Base-by-base conservation (phyloP, 2,888 invertebrate genomes). In the Drosophila anomelani region DNA sequence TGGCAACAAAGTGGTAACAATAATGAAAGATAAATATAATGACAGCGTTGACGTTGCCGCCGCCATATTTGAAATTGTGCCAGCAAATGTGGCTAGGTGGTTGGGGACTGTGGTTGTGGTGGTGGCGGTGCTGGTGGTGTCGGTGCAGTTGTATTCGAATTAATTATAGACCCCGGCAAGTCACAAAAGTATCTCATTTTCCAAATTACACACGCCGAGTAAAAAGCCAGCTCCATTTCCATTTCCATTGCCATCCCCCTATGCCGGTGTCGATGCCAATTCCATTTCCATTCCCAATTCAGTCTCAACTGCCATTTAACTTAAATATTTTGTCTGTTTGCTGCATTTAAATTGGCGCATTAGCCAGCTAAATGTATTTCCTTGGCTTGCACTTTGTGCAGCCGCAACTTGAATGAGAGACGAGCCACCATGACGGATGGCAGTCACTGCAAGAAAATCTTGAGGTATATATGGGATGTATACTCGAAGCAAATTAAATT, bases 141-240 rank as follows among this genome's bases (percentile, higher is more conserved):
- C 59, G 32, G 38, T 55, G 72, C 58, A 63, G 63, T 67, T 59
- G 69, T 69, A 75, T 77, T 88, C 73, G 70, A 68, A 83, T 84
- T 84, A 88, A 84, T 84, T 84, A 88, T 74, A 86, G 81, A 67
- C 59, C 70, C 66, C 67, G 73, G 78, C 84, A 75, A 77, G 76
- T 77, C 75, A 84, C 84, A 85, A 86, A 83, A 88, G 84, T 84
- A 84, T 88, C 88, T 84, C 84, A 88, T 84, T 88, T 88, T 75
- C 49, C 46, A 84, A 84, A 84, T 84, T 84, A 86, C 88, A 77
- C 58, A 72, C 77, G 58, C 60, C 55, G 71, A 57, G 63, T 57
- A 75, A 67, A 54, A 55, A 44, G 43, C 67, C 47, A 72, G 58
- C 41, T 47, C 56, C 41, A 70, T 56, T 58, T 38, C 59, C 53